Evolutionary conservation across 2,888 invertebrate species (phyloP).

Genomic region (Drosophila niveifrons): DNA sequence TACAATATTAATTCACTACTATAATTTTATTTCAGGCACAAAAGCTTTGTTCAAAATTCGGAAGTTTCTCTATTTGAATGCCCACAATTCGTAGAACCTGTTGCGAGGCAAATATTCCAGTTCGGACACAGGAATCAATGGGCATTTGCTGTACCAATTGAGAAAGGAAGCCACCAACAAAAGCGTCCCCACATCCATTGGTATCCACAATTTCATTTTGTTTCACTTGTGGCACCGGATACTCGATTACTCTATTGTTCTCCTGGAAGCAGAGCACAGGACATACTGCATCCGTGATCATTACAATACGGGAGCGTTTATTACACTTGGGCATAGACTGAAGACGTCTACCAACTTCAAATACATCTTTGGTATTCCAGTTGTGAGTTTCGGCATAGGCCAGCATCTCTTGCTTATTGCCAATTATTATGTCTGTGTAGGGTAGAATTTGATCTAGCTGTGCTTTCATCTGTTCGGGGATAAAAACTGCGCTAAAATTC

Average conservation of each 20-base stretch:
- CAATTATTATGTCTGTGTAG: conserved; percentile 57
- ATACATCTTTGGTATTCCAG: conserved; percentile 59
- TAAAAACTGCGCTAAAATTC: conserved; percentile 71
- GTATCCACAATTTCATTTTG: conserved; percentile 51
- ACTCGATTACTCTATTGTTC: conserved; percentile 55
- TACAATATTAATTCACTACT: not conserved
- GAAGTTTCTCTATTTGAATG: conserved; percentile 53
- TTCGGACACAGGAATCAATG: conserved; percentile 69
- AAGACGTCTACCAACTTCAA: conserved; percentile 56
- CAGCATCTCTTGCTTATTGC: conserved; percentile 67
- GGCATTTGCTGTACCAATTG: conserved; percentile 70
- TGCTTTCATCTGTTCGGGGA: conserved; percentile 40
- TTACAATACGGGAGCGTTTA: conserved; percentile 40
- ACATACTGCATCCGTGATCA: conserved; percentile 60
- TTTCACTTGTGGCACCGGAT: conserved; percentile 60
- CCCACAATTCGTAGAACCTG: conserved; percentile 50
- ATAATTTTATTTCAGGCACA: conserved; percentile 45
- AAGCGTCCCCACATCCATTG: conserved; percentile 72
- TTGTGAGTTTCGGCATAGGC: conserved; percentile 45
- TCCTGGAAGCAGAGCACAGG: conserved; percentile 63
- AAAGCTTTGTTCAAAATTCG: conserved; percentile 49
- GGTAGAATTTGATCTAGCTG: conserved; percentile 42
- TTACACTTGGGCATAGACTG: conserved; percentile 58
- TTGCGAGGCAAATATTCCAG: conserved; percentile 70
- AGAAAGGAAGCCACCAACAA: conserved; percentile 69